Conservation (phyloP, 2,797 vertebrate species). For the Lacerta agilis region DNA sequence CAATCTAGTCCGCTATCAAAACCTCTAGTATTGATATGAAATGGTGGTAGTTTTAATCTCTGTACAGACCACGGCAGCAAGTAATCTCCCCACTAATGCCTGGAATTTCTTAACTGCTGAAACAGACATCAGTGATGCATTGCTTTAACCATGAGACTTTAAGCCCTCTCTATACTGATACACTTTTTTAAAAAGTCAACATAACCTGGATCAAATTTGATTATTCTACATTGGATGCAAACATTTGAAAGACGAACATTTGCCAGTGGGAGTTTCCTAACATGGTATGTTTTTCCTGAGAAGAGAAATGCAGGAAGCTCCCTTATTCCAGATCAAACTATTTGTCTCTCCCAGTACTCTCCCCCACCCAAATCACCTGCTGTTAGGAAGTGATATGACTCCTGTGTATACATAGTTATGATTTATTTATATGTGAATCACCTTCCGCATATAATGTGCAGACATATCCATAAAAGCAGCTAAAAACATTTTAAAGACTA, state of each 20-base stretch:
- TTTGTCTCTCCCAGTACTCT: too few species aligned
- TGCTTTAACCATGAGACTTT: slow-evolving; percentile 8
- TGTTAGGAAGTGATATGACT: too few species aligned
- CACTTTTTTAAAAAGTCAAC: slow-evolving; percentile 11
- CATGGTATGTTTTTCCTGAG: too few species aligned
- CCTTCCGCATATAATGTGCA: too few species aligned
- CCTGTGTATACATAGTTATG: too few species aligned
- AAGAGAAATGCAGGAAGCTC: too few species aligned
- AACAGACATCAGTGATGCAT: neutral
- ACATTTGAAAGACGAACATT: neutral
- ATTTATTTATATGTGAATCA: too few species aligned
- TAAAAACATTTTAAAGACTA: too few species aligned
- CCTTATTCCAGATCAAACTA: too few species aligned
- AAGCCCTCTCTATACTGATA: slow-evolving; percentile 14
- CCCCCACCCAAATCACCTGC: too few species aligned
- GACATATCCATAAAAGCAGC: too few species aligned
- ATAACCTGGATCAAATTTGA: slow-evolving; percentile 6
- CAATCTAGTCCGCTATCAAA: neutral
- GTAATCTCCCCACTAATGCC: neutral
- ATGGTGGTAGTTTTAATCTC: neutral
- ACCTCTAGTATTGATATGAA: neutral
- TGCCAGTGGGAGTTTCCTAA: neutral
- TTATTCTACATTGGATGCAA: neutral
- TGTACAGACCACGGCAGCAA: neutral
- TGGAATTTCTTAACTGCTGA: neutral